Evolutionary conservation across 1,140 invertebrate genomes (phyloP).

Genomic region (Limonius californicus): DNA sequence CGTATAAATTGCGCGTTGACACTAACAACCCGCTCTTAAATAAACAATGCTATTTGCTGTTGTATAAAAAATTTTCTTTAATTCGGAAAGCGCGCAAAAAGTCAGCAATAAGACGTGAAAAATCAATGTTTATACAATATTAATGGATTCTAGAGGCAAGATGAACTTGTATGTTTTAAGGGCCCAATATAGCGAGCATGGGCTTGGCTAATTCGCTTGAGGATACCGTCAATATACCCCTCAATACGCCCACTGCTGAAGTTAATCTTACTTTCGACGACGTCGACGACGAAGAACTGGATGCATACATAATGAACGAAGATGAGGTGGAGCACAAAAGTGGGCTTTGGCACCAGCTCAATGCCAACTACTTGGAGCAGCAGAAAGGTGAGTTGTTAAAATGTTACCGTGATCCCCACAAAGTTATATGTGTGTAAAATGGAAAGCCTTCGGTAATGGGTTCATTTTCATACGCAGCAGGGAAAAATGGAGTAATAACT

Average conservation of each 20-base stretch:
- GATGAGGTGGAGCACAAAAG: conserved; percentile 77
- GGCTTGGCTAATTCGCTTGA: conserved; percentile 40
- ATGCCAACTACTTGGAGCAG: conserved; percentile 77
- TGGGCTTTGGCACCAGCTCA: conserved; percentile 77
- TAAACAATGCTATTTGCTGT: too few relatives aligned
- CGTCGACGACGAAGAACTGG: conserved; percentile 84
- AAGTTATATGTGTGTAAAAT: conserved; percentile 14
- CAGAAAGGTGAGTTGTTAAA: conserved; percentile 65
- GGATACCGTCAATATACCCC: conserved; percentile 42
- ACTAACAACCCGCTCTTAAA: too few relatives aligned
- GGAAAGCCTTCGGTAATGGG: too few relatives aligned
- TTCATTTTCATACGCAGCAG: too few relatives aligned
- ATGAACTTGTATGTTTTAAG: conserved; percentile 24
- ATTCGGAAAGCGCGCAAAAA: too few relatives aligned
- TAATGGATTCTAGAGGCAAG: too few relatives aligned
- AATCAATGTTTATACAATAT: too few relatives aligned
- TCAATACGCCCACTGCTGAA: conserved; percentile 36
- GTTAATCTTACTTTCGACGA: conserved; percentile 72
- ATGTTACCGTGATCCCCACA: too few relatives aligned
- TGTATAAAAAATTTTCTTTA: too few relatives aligned
- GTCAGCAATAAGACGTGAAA: too few relatives aligned
- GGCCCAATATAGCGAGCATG: conserved; percentile 45
- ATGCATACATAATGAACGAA: conserved; percentile 80
- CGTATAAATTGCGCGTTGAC: too few relatives aligned
- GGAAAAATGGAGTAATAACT: too few relatives aligned